These are phyloP conservation scores for Tenebrosternarchus preto DNA, from an alignment of 2,113 vertebrate genomes.

Conservation along the genomic window DNA sequence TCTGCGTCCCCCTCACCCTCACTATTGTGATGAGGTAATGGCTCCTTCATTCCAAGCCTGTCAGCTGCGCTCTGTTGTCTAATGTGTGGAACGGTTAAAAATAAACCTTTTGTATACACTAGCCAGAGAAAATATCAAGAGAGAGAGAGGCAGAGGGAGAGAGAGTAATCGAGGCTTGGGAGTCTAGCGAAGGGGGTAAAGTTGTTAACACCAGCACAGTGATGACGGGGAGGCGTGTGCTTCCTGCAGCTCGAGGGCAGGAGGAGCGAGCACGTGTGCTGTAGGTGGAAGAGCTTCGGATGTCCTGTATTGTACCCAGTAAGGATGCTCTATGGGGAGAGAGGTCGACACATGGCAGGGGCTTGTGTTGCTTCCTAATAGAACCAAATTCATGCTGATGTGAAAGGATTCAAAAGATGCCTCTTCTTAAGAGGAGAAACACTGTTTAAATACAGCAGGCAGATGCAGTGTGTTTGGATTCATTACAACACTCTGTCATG, in stretches of 20 bases:
- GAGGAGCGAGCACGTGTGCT: background rate
- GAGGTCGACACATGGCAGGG: too few species aligned
- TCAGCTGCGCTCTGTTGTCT: slow-evolving; percentile 55
- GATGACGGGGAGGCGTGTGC: background rate
- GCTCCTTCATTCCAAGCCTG: slow-evolving; percentile 56
- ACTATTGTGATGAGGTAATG: slow-evolving; percentile 58
- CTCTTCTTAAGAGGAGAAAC: too few species aligned
- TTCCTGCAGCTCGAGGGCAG: background rate
- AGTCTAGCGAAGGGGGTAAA: slow-evolving; percentile 2
- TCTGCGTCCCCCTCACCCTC: slow-evolving; percentile 33
- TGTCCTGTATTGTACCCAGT: background rate
- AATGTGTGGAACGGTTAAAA: slow-evolving; percentile 62
- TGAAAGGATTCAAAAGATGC: background rate
- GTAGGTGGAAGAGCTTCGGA: background rate
- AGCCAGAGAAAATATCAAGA: slow-evolving; percentile 33
- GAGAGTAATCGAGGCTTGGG: background rate
- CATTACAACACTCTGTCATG: background rate
- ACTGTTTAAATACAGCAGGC: background rate
- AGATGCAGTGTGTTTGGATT: background rate
- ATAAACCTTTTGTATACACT: slow-evolving; percentile 59
- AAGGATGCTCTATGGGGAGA: background rate
- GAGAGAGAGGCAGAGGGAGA: background rate
- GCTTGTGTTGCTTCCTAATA: too few species aligned
- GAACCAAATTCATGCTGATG: background rate
- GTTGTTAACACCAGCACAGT: slow-evolving; percentile 24